phyloP scores from a whole-genome alignment of 2,113 vertebrate genomes.

The Pluvialis apricaria region DNA sequence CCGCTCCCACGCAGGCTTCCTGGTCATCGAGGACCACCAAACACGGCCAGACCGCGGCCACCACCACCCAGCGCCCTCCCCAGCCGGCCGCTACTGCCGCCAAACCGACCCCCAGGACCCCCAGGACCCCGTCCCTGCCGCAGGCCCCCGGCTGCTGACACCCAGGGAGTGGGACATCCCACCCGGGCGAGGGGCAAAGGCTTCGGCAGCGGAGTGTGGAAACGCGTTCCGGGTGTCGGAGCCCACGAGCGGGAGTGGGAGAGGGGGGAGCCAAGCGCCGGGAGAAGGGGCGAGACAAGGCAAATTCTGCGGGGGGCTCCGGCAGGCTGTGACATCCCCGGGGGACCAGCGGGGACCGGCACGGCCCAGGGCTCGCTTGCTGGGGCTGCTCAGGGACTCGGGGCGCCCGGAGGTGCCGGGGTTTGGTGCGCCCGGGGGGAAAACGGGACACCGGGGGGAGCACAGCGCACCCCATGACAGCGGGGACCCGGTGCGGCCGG shows the following conservation, averaged over 20 bases:
- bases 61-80: neutral
- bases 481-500: accelerated
- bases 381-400: accelerated
- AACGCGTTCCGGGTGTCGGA: neutral
- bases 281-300: neutral
- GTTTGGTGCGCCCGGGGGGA: neutral
- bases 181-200: accelerated
- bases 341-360: neutral
- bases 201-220: neutral
- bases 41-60: accelerated
- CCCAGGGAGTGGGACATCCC: neutral
- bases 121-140: accelerated
- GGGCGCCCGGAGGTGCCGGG: neutral
- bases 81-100: accelerated
- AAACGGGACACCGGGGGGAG: neutral
- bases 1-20: neutral
- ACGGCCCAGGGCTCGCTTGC: neutral
- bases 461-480: neutral
- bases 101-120: neutral
- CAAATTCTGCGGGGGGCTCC: neutral
- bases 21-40: neutral
- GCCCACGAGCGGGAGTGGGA: neutral
- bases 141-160: accelerated
- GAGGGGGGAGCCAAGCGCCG: accelerated
- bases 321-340: neutral